Percentiles rank a stretch among this genome's conserved stretches.
These are phyloP conservation scores for Lophotis ruficrista DNA, from an alignment of 2,113 vertebrate genomes.

Conservation along the genomic window DNA sequence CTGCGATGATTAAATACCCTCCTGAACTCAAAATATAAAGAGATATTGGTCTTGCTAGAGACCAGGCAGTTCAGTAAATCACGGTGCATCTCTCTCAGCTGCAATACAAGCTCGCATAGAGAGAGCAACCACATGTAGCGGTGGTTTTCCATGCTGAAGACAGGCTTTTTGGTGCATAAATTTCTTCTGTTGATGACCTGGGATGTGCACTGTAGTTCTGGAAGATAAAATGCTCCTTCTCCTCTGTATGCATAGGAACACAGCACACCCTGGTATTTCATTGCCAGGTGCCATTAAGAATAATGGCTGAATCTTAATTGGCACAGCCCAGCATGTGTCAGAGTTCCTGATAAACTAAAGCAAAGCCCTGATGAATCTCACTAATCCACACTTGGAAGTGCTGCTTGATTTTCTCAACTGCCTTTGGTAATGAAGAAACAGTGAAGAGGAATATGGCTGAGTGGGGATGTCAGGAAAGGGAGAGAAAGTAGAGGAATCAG, in stretches of 20 bases:
- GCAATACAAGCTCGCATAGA: not conserved
- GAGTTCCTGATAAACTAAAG: not conserved
- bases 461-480: not conserved
- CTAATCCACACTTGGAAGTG: not conserved
- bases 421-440: not conserved
- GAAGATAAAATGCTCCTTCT: not conserved
- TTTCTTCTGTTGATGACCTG: not conserved
- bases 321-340: not conserved
- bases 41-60: not conserved
- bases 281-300: not conserved
- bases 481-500: not conserved
- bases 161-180: not conserved
- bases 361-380: not conserved
- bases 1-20: not conserved
- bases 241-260: not conserved
- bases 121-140: not conserved
- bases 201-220: not conserved
- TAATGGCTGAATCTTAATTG: not conserved
- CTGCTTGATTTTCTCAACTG: not conserved
- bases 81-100: not conserved
- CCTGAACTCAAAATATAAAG: not conserved
- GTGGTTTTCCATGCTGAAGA: not conserved
- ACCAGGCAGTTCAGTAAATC: slow-evolving; percentile 22
- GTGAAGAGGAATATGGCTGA: not conserved
- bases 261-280: not conserved